A percentile compares a stretch with the other conserved stretches of the same genome.
phyloP scores from a whole-genome alignment of 2,888 invertebrate species.

The Conchocele bisecta region DNA sequence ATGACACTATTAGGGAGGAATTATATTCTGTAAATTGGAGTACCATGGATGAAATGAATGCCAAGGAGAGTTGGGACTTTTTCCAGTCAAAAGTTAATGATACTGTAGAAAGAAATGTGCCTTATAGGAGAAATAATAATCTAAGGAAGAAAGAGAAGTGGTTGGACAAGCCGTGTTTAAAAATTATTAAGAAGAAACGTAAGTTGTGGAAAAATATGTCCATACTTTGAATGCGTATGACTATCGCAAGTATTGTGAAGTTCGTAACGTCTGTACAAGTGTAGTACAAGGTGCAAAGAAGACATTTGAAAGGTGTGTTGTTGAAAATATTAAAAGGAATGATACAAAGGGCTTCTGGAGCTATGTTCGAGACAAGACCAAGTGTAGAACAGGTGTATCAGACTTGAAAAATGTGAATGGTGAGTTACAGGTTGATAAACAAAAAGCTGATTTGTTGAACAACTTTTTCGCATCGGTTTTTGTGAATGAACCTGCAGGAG shows the following conservation, averaged over 20 bases:
- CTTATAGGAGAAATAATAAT: neutral
- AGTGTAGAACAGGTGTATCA: neutral
- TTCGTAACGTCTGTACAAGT: neutral
- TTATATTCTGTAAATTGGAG: neutral
- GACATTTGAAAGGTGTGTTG: neutral
- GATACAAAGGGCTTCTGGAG: conserved; percentile 1
- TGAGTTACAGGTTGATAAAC: neutral
- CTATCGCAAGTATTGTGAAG: neutral
- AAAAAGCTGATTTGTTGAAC: conserved; percentile 16
- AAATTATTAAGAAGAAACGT: neutral
- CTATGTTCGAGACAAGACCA: neutral
- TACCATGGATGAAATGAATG: neutral
- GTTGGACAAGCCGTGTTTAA: neutral
- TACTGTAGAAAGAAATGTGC: neutral
- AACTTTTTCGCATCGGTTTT: conserved; percentile 9
- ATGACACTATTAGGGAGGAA: neutral
- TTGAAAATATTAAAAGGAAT: neutral
- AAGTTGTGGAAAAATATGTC: neutral
- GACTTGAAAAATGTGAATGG: neutral
- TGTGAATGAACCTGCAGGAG: conserved; percentile 6
- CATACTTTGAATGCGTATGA: neutral
- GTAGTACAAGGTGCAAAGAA: neutral
- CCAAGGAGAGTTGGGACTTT: neutral
- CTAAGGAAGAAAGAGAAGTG: neutral
- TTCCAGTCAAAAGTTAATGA: neutral